These are phyloP conservation scores for Rhinogobius similis DNA, from an alignment of 2,113 vertebrate species.

Conservation along the genomic window DNA sequence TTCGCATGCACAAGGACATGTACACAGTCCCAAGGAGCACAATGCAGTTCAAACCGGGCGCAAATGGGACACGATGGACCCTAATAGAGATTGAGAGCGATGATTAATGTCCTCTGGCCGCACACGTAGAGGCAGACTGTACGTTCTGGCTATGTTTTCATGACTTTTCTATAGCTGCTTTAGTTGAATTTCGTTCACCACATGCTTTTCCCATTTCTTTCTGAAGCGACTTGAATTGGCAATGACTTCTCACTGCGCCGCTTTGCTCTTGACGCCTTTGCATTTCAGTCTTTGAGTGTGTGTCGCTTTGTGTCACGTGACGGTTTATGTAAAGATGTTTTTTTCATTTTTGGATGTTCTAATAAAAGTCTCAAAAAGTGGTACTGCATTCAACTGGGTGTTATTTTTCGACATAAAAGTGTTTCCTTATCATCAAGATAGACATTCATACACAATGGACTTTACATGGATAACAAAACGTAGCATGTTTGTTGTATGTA, in stretches of 20 bases:
- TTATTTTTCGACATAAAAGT: not conserved
- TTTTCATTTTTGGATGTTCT: slow-evolving; percentile 68
- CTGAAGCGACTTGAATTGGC: slow-evolving; percentile 46
- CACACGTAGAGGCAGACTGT: slow-evolving; percentile 23
- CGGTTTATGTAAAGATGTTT: slow-evolving; percentile 48
- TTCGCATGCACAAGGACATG: slow-evolving; percentile 52
- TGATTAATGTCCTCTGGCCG: slow-evolving; percentile 11
- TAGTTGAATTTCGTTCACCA: slow-evolving; percentile 17
- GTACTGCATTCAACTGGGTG: slow-evolving; percentile 14
- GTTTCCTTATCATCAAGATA: not conserved
- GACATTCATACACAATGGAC: not conserved
- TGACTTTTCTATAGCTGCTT: slow-evolving; percentile 35
- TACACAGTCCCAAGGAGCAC: slow-evolving; percentile 22
- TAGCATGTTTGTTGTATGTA: not conserved
- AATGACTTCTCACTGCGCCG: slow-evolving; percentile 27
- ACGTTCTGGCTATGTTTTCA: slow-evolving; percentile 14
- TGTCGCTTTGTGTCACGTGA: slow-evolving; percentile 52
- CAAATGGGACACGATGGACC: slow-evolving; percentile 57
- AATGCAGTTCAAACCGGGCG: slow-evolving; percentile 24
- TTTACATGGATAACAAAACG: not conserved
- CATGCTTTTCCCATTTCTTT: slow-evolving; percentile 7
- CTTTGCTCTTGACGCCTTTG: slow-evolving; percentile 47
- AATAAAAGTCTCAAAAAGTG: slow-evolving; percentile 70
- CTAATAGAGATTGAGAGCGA: slow-evolving; percentile 34
- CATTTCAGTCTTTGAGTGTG: slow-evolving; percentile 34